These are phyloP conservation scores for Enteromius trimaculatus DNA, from an alignment of 2,797 vertebrate genomes.

Conservation along the genomic window DNA sequence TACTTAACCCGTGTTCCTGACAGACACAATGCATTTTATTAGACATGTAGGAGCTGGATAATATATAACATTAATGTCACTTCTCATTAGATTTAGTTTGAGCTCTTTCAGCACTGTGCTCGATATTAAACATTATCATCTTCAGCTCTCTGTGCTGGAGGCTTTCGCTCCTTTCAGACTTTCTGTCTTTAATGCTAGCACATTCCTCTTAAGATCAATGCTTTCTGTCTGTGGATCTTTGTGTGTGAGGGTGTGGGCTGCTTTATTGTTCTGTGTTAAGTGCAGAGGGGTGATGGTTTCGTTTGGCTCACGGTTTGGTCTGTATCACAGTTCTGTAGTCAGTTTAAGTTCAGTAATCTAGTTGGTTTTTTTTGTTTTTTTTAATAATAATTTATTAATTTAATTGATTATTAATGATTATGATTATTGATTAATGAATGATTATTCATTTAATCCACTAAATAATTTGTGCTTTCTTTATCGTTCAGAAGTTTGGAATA, in stretches of 20 bases:
- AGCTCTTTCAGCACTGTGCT: slow-evolving; percentile 13
- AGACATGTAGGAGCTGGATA: slow-evolving; percentile 19
- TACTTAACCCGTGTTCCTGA: slow-evolving; percentile 36
- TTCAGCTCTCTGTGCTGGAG: not conserved
- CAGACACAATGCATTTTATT: slow-evolving; percentile 8
- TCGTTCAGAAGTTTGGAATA: not conserved
- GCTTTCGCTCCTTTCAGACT: slow-evolving; percentile 63
- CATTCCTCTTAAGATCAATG: slow-evolving; percentile 64
- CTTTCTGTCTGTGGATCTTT: slow-evolving; percentile 65
- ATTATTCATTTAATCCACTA: not conserved
- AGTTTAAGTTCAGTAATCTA: not conserved
- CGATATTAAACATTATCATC: slow-evolving; percentile 17
- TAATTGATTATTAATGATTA: no score
- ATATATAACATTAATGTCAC: slow-evolving; percentile 29
- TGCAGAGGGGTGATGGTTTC: slow-evolving; percentile 19
- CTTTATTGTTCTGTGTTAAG: slow-evolving; percentile 66
- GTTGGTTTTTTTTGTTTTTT: not conserved
- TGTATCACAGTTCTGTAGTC: not conserved
- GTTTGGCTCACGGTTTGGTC: not conserved
- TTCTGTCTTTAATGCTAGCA: slow-evolving; percentile 57
- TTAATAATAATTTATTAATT: not conserved
- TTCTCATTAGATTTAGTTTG: slow-evolving; percentile 6
- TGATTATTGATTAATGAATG: not conserved
- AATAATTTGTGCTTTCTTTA: not conserved
- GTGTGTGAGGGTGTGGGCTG: slow-evolving; percentile 65